Evolutionary conservation across 2,113 vertebrate species (phyloP).

Genomic region (Salminus brasiliensis): DNA sequence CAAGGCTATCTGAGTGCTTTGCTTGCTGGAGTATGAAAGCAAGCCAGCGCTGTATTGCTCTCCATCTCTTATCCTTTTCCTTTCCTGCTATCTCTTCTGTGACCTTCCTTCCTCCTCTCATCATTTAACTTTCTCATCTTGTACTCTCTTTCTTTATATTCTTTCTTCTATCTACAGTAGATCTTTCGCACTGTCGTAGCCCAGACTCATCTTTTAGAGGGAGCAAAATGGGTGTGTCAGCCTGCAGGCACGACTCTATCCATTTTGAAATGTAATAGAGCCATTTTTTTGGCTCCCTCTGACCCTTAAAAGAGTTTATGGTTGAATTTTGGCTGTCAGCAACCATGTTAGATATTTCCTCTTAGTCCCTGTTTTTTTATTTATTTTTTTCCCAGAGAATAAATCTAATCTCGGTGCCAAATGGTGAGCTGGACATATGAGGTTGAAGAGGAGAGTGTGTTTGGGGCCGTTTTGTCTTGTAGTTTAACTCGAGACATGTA

Average conservation of each 20-base stretch:
- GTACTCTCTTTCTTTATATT: neutral
- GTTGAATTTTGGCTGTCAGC: conserved; percentile 29
- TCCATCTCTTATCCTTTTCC: neutral
- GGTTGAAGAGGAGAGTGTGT: neutral
- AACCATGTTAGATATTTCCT: conserved; percentile 43
- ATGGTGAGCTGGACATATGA: conserved; percentile 55
- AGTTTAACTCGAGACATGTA: neutral
- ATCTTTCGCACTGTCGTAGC: neutral
- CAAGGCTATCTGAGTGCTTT: conserved; percentile 1
- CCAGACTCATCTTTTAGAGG: conserved; percentile 44
- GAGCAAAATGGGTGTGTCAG: conserved; percentile 48
- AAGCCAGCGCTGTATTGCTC: conserved; percentile 1
- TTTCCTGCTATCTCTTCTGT: neutral
- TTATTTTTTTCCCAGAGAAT: conserved; percentile 52
- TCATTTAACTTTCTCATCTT: neutral
- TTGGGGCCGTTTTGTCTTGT: neutral
- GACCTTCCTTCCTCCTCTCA: neutral
- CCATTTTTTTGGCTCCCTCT: conserved; percentile 51
- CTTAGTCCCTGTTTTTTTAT: neutral
- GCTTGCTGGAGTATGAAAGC: neutral
- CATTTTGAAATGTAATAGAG: conserved; percentile 63
- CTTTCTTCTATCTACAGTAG: neutral
- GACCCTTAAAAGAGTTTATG: conserved; percentile 62
- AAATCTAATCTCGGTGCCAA: conserved; percentile 62
- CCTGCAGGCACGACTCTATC: conserved; percentile 51